Conservation (phyloP, 2,888 invertebrate genomes). For the Myopa tessellatipennis region DNA sequence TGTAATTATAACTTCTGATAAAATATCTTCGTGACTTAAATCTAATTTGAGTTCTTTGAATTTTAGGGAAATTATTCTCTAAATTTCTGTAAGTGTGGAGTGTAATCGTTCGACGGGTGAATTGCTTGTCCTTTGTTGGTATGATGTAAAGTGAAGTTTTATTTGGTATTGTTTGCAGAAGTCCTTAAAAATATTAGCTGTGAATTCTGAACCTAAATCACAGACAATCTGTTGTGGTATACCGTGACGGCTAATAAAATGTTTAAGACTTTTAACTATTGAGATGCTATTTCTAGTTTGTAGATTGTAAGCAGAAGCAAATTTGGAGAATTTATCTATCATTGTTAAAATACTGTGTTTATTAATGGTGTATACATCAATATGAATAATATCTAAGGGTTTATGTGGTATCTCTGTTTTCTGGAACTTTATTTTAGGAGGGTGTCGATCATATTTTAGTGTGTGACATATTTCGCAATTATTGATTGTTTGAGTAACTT, state of each 20-base stretch:
- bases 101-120: constrained; percentile 41
- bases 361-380: constrained; percentile 46
- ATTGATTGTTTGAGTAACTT: constrained; percentile 43
- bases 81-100: constrained; percentile 43
- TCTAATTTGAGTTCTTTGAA: background rate
- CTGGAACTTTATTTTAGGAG: constrained; percentile 43
- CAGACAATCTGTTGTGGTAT: constrained; percentile 39
- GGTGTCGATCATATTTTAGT: constrained; percentile 44
- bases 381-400: constrained; percentile 44
- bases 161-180: constrained; percentile 18
- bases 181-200: constrained; percentile 43
- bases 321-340: constrained; percentile 35
- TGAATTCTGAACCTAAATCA: constrained; percentile 40
- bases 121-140: constrained; percentile 43
- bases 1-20: constrained; percentile 36
- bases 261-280: constrained; percentile 38
- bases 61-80: constrained; percentile 39
- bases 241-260: constrained; percentile 39
- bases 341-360: constrained; percentile 44
- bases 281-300: constrained; percentile 34
- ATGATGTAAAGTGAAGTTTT: constrained; percentile 36
- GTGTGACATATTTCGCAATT: constrained; percentile 22
- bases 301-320: constrained; percentile 35
- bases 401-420: constrained; percentile 44
- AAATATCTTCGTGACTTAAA: constrained; percentile 34